Base-by-base conservation (phyloP, 1,140 invertebrate species). In the Caenorhabditis brenneri region DNA sequence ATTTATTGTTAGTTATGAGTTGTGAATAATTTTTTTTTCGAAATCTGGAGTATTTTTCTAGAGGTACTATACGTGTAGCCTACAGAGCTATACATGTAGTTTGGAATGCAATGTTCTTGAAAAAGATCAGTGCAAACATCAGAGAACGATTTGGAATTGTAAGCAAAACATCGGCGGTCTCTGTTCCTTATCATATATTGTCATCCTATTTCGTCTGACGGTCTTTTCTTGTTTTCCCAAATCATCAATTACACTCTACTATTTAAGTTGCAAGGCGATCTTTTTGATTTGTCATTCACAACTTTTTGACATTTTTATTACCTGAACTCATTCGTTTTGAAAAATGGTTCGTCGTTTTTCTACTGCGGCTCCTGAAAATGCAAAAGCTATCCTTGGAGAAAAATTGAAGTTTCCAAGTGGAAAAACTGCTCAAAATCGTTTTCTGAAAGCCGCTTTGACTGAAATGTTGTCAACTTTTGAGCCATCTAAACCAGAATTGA, bases 381-480 rank as follows among this genome's bases (percentile, higher is more conserved):
- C 46, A 12, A 55, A 55, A 27, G 53, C 53, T 24, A 58, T 83
- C 31, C 78, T 83, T 24, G 82, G 82, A 6, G 74, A 78, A 42
- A 12, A 12, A 31, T 22, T 83, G 36, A 78, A 79, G 5, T 83
- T 83, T 31, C 65, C 36, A 31, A 55, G 51, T 24, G 82, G 82
- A 39, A 83, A 79, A 55, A 19, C 46, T 15, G 85, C 85, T 24
- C 81, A 55, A 65, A 86, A 80, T 80, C 83, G 85, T n/a, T 86
- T 86, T 86, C 29, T 86, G 79, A 86, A 86, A 51, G 85, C 87
- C 10, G 80, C 87, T 39, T 84, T 87, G 39, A 83, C 87, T 29
- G 87, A 87, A 82, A 51, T 48, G 69, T 65, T 88, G 2, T 55
- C 87, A 1, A 42, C 58, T 10, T 88, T 55, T 29, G 74, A 83